These are phyloP conservation scores for Ditylenchus dipsaci DNA, from an alignment of 1,140 invertebrate species.

Conservation along the genomic window DNA sequence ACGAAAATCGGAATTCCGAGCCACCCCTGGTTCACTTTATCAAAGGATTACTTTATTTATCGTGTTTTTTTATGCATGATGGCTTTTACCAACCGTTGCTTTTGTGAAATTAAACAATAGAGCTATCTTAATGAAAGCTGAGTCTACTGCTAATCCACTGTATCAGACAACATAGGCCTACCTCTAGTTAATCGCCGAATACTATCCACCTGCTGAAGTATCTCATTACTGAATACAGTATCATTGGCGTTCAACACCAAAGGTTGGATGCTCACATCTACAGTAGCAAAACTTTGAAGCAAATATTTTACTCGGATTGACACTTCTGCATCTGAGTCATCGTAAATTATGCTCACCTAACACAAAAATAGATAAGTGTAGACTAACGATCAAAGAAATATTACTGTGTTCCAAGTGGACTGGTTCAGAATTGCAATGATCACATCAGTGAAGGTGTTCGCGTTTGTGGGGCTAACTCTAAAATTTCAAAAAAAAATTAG, in stretches of 20 bases:
- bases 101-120: too few relatives aligned
- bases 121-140: too few relatives aligned
- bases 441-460: background rate
- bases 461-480: background rate
- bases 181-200: background rate
- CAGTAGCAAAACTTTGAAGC: background rate
- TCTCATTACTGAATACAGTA: background rate
- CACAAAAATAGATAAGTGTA: background rate
- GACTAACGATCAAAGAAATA: too few relatives aligned
- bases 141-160: too few relatives aligned
- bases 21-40: too few relatives aligned
- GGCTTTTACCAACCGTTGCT: too few relatives aligned
- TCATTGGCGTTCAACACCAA: background rate
- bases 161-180: background rate
- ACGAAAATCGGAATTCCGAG: too few relatives aligned
- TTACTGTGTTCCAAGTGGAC: background rate
- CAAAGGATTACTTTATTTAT: too few relatives aligned
- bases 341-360: background rate
- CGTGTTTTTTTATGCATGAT: too few relatives aligned
- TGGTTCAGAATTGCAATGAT: background rate
- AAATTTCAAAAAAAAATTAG: background rate
- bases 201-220: constrained; percentile 1
- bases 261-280: background rate
- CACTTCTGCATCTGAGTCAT: background rate
- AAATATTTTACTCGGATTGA: background rate